Evolutionary conservation across 2,888 invertebrate genomes (phyloP).

Genomic region (Thereva nobilitata): DNA sequence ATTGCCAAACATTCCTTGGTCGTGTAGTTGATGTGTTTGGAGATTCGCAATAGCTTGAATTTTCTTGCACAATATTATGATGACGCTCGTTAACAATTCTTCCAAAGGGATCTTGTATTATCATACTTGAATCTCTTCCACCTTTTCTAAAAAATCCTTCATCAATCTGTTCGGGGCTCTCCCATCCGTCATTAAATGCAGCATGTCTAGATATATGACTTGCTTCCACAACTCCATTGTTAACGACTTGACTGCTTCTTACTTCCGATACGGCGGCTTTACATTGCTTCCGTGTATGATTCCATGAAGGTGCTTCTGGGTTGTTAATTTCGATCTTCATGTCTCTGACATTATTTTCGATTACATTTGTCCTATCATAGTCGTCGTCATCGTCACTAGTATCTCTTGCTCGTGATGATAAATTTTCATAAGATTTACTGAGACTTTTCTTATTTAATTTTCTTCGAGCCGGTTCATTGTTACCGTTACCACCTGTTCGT

Average conservation of each 20-base stretch:
- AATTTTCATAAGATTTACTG: conserved; percentile 40
- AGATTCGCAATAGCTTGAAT: no score
- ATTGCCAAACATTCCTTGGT: no score
- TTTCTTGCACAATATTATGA: no score
- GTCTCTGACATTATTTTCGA: conserved; percentile 44
- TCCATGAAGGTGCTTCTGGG: background rate
- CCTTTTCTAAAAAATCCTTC: conserved; percentile 23
- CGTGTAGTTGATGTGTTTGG: no score
- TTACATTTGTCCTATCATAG: conserved; percentile 41
- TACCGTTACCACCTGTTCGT: no score
- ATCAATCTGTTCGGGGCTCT: conserved; percentile 22
- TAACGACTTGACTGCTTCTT: background rate
- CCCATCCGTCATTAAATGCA: conserved; percentile 2
- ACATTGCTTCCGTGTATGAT: background rate
- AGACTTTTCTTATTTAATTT: conserved; percentile 29
- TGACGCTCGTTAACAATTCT: no score
- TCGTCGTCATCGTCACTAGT: conserved; percentile 40
- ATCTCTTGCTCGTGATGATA: conserved; percentile 30
- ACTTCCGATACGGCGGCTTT: background rate
- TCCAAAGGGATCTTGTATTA: no score
- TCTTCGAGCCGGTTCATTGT: conserved; percentile 6
- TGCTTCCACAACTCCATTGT: conserved; percentile 4
- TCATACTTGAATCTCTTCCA: background rate
- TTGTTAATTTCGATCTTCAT: conserved; percentile 29
- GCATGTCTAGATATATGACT: background rate